Evolutionary conservation across 2,113 vertebrate species (phyloP).

Genomic region (Oriolus oriolus): DNA sequence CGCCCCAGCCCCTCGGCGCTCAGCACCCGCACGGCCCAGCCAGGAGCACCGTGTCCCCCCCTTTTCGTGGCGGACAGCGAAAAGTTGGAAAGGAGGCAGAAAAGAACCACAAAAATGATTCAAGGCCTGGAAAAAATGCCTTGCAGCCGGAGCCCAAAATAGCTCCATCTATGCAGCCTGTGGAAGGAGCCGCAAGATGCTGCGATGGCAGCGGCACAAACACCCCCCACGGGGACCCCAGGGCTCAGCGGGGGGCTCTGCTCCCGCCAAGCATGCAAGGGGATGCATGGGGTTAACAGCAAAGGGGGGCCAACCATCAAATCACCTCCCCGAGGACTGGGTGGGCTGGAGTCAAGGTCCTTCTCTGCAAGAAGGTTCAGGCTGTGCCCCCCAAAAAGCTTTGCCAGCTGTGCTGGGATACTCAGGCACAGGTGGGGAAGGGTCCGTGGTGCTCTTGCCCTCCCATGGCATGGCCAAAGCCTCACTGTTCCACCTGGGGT

Average conservation of each 20-base stretch:
- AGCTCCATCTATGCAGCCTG: not conserved
- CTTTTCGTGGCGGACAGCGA: not conserved
- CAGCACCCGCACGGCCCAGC: fast-evolving
- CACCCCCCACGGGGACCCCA: fast-evolving
- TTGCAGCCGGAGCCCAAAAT: conserved; percentile 35
- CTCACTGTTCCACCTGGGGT: not conserved
- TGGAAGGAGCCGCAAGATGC: not conserved
- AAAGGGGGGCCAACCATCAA: not conserved
- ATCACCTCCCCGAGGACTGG: fast-evolving
- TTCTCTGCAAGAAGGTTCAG: not conserved
- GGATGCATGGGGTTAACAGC: fast-evolving
- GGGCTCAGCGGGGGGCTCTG: not conserved
- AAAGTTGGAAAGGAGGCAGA: conserved; percentile 38
- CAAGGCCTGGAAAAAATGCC: conserved; percentile 62
- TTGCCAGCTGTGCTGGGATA: too few species aligned
- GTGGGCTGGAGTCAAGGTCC: not conserved
- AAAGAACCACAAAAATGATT: conserved; percentile 64
- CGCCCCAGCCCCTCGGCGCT: fast-evolving
- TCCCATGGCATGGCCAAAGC: fast-evolving
- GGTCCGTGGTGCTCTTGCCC: fast-evolving
- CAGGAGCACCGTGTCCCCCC: not conserved
- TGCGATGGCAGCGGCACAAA: fast-evolving
- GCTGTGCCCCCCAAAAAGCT: not conserved
- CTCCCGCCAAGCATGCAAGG: fast-evolving
- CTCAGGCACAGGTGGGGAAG: fast-evolving